Percentiles rank a stretch among this genome's conserved stretches.
These are phyloP conservation scores for Cyrtonyx montezumae DNA, from an alignment of 2,113 vertebrate species.

Conservation along the genomic window DNA sequence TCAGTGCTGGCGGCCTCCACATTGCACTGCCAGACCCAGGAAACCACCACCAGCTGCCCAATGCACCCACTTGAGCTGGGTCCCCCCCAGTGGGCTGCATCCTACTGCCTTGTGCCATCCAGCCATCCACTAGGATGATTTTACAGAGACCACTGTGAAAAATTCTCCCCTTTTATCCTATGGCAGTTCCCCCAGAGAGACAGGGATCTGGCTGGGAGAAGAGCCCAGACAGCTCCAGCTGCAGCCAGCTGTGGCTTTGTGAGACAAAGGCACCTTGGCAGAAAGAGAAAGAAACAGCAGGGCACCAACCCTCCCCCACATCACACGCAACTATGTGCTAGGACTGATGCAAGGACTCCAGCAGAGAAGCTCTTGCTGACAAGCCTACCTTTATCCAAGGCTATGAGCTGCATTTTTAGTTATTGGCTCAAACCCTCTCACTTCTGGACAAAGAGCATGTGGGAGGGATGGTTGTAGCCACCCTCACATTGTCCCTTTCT, in stretches of 20 bases:
- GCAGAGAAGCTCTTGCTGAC: background rate
- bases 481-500: background rate
- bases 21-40: background rate
- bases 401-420: background rate
- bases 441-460: background rate
- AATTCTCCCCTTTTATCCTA: background rate
- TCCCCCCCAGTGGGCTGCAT: background rate
- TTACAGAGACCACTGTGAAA: background rate
- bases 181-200: background rate
- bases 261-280: background rate
- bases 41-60: background rate
- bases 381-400: slow-evolving; percentile 3
- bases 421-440: background rate
- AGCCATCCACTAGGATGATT: background rate
- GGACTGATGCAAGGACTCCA: background rate
- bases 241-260: background rate
- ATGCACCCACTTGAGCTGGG: background rate
- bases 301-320: background rate
- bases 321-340: background rate
- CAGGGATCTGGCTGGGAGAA: background rate
- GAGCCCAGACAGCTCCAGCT: background rate
- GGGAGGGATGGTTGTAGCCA: background rate
- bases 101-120: background rate
- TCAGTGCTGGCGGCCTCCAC: background rate
- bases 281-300: background rate